These are phyloP conservation scores for Dreissena rostriformis DNA, from an alignment of 1,140 invertebrate species.

Conservation along the genomic window DNA sequence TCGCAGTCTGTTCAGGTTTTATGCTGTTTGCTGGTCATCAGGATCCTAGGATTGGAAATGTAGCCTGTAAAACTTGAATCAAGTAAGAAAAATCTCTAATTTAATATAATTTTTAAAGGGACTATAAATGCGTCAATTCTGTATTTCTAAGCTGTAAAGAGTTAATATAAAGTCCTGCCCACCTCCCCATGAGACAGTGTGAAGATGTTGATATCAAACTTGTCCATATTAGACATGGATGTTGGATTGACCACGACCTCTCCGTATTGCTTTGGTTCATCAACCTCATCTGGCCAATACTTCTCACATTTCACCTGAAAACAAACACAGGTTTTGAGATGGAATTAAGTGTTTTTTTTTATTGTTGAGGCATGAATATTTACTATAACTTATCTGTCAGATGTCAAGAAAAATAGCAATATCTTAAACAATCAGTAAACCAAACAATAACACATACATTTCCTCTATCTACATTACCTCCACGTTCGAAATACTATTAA, in stretches of 20 bases:
- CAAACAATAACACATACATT: background rate
- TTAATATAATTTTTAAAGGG: conserved; percentile 26
- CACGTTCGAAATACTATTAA: background rate
- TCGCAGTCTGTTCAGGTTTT: too few relatives aligned
- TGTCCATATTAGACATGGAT: conserved; percentile 62
- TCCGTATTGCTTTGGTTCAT: conserved; percentile 65
- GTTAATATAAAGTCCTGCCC: too few relatives aligned
- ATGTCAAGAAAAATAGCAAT: background rate
- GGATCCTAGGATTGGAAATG: background rate
- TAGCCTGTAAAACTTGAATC: background rate
- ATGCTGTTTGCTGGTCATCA: too few relatives aligned
- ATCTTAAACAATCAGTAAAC: background rate
- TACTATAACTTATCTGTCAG: background rate
- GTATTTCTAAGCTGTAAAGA: too few relatives aligned
- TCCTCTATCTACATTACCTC: background rate
- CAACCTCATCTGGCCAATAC: conserved; percentile 68
- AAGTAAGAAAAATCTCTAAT: background rate
- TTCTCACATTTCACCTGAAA: conserved; percentile 67
- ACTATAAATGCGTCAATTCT: too few relatives aligned
- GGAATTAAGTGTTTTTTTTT: background rate
- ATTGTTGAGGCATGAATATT: background rate
- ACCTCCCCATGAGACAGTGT: conserved; percentile 51
- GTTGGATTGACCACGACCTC: conserved; percentile 66
- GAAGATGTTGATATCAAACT: conserved; percentile 67
- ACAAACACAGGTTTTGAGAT: background rate